phyloP scores from a whole-genome alignment of 2,113 vertebrate species.

The Hyla sarda region DNA sequence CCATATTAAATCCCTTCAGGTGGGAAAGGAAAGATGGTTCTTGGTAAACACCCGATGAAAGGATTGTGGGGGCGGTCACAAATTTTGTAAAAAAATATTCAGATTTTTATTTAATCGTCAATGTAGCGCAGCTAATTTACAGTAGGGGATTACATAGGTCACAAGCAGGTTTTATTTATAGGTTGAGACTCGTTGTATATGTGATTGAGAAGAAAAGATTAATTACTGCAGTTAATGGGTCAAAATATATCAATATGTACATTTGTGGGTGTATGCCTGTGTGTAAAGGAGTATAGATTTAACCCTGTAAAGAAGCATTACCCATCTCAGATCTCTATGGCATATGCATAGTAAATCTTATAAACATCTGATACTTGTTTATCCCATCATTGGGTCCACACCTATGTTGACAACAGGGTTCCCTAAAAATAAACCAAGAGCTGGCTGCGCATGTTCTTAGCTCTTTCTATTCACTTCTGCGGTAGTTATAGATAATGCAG shows the following conservation, averaged over 20 bases:
- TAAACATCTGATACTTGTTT: no score
- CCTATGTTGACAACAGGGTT: no score
- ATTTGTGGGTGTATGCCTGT: neutral
- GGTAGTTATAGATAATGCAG: no score
- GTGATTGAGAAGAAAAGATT: neutral
- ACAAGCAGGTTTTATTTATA: neutral
- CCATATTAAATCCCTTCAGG: neutral
- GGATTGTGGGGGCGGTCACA: neutral
- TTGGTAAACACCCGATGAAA: neutral
- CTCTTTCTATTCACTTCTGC: no score
- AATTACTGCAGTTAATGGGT: neutral
- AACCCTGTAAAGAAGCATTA: no score
- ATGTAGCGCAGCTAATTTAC: neutral
- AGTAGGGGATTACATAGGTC: neutral
- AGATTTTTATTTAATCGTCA: neutral
- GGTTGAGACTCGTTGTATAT: neutral
- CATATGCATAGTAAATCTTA: no score
- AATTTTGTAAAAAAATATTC: neutral
- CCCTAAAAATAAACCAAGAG: no score
- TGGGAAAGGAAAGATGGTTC: neutral
- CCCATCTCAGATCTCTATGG: no score
- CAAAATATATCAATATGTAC: neutral
- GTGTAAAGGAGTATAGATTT: neutral
- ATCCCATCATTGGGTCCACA: no score
- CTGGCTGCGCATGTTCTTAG: no score